Evolutionary conservation across 2,888 invertebrate species (phyloP).

Genomic region (Diaprepes abbreviatus): DNA sequence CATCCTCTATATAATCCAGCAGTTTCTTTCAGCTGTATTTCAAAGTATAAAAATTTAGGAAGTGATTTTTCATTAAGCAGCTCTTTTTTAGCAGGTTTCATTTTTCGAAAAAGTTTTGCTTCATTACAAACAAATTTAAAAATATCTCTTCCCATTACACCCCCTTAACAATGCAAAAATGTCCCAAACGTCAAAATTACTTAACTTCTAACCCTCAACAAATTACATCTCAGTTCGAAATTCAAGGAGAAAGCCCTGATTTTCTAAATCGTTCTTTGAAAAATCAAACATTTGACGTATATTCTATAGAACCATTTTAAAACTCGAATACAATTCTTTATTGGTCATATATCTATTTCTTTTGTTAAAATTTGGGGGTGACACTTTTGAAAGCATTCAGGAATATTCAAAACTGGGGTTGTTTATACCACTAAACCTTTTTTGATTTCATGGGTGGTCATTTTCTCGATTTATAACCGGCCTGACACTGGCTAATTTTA

Average conservation of each 20-base stretch:
- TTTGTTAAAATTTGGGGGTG: slow-evolving; percentile 50
- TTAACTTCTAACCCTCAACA: slow-evolving; percentile 14
- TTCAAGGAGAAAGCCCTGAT: slow-evolving; percentile 14
- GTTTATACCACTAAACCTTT: slow-evolving; percentile 56
- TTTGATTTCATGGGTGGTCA: slow-evolving; percentile 59
- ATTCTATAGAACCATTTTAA: slow-evolving; percentile 26
- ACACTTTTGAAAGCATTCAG: slow-evolving; percentile 44
- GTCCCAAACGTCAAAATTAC: slow-evolving; percentile 4
- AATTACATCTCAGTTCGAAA: slow-evolving; percentile 18
- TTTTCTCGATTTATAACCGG: slow-evolving; percentile 49
- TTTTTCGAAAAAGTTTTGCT: no score
- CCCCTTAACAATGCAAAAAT: not conserved
- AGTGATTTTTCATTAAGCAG: no score
- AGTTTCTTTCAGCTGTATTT: no score
- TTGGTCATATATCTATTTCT: slow-evolving; percentile 49
- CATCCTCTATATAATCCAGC: no score
- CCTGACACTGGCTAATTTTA: slow-evolving; percentile 46
- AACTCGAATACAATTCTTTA: slow-evolving; percentile 47
- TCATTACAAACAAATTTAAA: no score
- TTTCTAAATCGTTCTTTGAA: slow-evolving; percentile 27
- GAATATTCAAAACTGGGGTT: slow-evolving; percentile 49
- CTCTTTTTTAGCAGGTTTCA: no score
- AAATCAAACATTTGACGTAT: slow-evolving; percentile 8
- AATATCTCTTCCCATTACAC: no score
- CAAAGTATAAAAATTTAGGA: no score